Evolutionary conservation across 2,113 vertebrate species (phyloP), one percentile per base, ranked within the genome.

Genomic region (Thinocorus orbignyianus): DNA sequence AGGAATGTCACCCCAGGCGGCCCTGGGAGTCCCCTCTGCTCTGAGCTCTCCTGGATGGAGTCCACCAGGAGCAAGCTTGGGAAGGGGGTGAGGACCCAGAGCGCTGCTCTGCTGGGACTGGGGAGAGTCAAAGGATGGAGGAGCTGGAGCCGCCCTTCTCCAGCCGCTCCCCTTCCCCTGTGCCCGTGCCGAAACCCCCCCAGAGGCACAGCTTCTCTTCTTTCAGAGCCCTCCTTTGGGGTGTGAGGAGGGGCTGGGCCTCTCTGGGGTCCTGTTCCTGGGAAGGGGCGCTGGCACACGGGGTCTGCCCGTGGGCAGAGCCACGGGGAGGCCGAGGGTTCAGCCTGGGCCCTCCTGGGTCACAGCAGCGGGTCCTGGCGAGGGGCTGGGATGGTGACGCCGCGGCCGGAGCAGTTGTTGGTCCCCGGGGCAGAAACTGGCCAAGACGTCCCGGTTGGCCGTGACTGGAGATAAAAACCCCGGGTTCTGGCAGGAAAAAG

Each of bases 361-460:
- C 33, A 12, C 2, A 2, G 11, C 13, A 2, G 6, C 4, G 25
- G 2, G 17, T 35, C 65, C 65, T 3, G 1, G 55, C 8, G 3
- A 7, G 39, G 64, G 42, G 25, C 0, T 1, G 39, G 1, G 19
- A 13, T 6, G 51, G 2, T 5, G 10, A 1, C n/a, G 37, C 42
- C 55, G 7, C 2, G 1, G 51, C 9, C 33, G 14, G 31, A 61
- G 10, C 17, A 4, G 0, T 1, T 6, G 7, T 44, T 9, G 8
- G 2, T 48, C 48, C 23, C 39, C 2, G 1, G 15, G 33, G 26
- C 24, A 11, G 3, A 69, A 33, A 2, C 8, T 15, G 44, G 57
- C 42, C 58, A 46, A 2, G 4, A 11, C 2, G 11, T 37, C 16
- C 48, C 39, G 0, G 0, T 3, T 14, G 35, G 65, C 24, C 28